phyloP scores from a whole-genome alignment of 2,113 vertebrate genomes.

The Proteles cristata region DNA sequence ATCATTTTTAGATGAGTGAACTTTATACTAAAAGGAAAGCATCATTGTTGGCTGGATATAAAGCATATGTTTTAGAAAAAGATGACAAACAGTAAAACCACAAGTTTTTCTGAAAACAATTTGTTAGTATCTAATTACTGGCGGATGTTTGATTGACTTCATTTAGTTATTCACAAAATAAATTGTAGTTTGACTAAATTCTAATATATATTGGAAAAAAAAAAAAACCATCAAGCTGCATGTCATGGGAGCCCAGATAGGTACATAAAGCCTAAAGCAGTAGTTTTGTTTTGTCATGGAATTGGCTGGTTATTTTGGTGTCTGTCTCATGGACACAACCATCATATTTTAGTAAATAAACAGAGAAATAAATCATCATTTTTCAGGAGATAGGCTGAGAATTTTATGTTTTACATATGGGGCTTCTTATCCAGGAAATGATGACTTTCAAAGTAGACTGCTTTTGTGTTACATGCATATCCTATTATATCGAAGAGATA shows the following conservation, averaged over 20 bases:
- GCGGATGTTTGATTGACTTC: background rate
- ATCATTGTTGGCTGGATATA: background rate
- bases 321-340: background rate
- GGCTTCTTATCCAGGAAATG: background rate
- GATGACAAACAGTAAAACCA: background rate
- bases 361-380: background rate
- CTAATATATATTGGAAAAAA: background rate
- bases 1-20: background rate
- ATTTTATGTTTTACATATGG: background rate
- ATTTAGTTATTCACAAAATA: slow-evolving; percentile 44
- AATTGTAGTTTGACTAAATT: background rate
- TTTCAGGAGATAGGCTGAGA: slow-evolving; percentile 28
- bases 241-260: background rate
- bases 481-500: background rate
- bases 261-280: slow-evolving; percentile 21
- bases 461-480: background rate
- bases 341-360: slow-evolving; percentile 37
- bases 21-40: background rate
- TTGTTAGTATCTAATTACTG: background rate
- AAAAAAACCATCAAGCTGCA: background rate
- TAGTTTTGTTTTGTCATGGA: slow-evolving; percentile 17
- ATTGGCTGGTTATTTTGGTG: background rate
- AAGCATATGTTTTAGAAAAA: slow-evolving; percentile 39
- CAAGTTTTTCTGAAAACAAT: slow-evolving; percentile 1
- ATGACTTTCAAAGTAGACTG: background rate